These are phyloP conservation scores for Ceyx margarethae DNA, from an alignment of 2,113 vertebrate species.

Conservation along the genomic window DNA sequence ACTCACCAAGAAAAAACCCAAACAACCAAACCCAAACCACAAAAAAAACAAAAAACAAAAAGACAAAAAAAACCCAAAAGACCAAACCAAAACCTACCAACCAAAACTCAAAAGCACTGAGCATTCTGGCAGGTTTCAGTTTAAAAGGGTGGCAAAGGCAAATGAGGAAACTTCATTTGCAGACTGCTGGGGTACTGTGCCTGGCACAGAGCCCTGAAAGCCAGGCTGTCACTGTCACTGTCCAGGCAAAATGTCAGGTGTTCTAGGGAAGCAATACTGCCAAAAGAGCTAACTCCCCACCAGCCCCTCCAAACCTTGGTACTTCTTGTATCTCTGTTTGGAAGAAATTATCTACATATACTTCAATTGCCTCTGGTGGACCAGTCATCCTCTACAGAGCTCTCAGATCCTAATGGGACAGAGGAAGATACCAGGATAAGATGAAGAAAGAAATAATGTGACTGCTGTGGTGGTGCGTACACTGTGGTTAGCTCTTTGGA, in stretches of 20 bases:
- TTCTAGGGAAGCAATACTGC: neutral
- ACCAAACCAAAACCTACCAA: no score
- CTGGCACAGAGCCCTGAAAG: neutral
- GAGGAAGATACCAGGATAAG: neutral
- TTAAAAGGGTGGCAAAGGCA: neutral
- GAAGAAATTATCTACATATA: neutral
- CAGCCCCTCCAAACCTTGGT: neutral
- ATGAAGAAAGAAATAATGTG: neutral
- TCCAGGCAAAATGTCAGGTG: neutral
- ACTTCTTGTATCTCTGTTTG: neutral
- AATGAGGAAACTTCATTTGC: neutral
- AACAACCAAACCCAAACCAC: no score
- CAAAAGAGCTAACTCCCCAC: rapidly evolving
- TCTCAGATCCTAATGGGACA: neutral
- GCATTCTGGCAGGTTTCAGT: neutral
- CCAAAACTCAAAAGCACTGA: neutral
- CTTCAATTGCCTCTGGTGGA: neutral
- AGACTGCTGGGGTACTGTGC: neutral
- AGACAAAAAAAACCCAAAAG: no score
- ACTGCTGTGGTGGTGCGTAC: neutral
- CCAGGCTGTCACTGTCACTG: neutral
- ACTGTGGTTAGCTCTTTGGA: neutral
- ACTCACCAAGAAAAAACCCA: no score
- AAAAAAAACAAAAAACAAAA: no score
- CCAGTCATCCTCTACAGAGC: neutral